phyloP scores from a whole-genome alignment of 2,888 invertebrate genomes.

The Lithophane leautieri region DNA sequence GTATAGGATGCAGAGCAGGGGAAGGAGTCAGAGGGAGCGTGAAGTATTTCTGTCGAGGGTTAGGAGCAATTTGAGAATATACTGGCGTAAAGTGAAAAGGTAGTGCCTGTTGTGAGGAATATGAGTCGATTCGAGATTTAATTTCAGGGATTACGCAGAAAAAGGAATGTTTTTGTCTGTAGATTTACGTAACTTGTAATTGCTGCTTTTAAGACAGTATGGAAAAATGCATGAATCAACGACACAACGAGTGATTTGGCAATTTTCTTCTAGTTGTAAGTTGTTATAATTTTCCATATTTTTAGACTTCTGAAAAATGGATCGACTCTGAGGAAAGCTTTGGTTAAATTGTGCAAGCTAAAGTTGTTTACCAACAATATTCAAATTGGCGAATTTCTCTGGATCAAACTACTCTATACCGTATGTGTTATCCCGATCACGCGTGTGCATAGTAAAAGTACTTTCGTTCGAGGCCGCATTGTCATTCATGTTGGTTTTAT shows the following conservation, averaged over 20 bases:
- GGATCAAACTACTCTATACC: slow-evolving; percentile 69
- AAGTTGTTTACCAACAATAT: slow-evolving; percentile 31
- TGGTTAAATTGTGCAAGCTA: no score
- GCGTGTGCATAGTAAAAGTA: slow-evolving; percentile 88
- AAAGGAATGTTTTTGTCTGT: not conserved
- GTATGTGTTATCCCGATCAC: slow-evolving; percentile 82
- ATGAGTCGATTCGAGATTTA: not conserved
- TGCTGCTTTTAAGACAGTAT: no score
- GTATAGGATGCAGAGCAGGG: slow-evolving; percentile 72
- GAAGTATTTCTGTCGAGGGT: not conserved
- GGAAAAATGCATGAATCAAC: no score
- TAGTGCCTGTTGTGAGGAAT: not conserved
- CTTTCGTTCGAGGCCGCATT: slow-evolving; percentile 89
- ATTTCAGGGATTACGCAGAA: not conserved
- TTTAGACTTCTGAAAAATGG: no score
- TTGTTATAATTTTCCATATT: no score
- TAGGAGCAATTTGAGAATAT: no score
- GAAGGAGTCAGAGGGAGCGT: not conserved
- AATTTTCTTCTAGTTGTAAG: no score
- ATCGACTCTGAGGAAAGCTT: not conserved
- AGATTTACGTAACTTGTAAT: no score
- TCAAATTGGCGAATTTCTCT: slow-evolving; percentile 63
- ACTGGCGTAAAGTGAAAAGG: not conserved
- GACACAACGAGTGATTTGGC: no score
- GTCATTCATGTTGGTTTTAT: slow-evolving; percentile 82